Conservation (phyloP, 1,140 invertebrate genomes). For the Drosophila lacteicornis region DNA sequence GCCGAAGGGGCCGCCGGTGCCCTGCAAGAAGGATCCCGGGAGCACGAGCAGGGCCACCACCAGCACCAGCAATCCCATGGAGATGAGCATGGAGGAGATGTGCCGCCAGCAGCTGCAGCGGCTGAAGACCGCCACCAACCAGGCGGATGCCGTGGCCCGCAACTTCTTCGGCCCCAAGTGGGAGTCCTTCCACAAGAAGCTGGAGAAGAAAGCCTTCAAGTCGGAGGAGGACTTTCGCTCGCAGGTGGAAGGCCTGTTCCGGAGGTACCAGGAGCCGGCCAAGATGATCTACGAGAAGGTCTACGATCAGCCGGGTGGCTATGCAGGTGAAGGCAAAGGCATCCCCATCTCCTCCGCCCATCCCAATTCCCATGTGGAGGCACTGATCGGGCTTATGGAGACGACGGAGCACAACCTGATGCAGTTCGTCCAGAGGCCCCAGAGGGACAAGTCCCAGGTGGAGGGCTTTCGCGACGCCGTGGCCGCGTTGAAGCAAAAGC, state of each 20-base stretch:
- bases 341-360: neutral
- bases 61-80: neutral
- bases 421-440: conserved; percentile 2
- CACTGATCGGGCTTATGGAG: conserved; percentile 4
- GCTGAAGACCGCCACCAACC: conserved; percentile 29
- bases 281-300: conserved; percentile 29
- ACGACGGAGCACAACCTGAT: neutral
- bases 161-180: conserved; percentile 52
- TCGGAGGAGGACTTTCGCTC: conserved; percentile 51
- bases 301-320: conserved; percentile 5
- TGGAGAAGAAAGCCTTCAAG: conserved; percentile 45
- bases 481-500: neutral
- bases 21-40: conserved; percentile 56
- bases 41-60: neutral
- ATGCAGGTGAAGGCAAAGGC: neutral
- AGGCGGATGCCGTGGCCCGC: conserved; percentile 33
- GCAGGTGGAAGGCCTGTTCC: conserved; percentile 45
- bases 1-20: conserved; percentile 38
- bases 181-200: conserved; percentile 33
- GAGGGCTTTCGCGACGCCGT: conserved; percentile 9
- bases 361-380: neutral
- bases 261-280: conserved; percentile 38
- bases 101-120: conserved; percentile 40
- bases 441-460: neutral
- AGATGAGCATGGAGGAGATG: conserved; percentile 2